A percentile compares a stretch with the other conserved stretches of the same genome.
Evolutionary conservation across 1,140 invertebrate species (phyloP).

Genomic region (Ceratina australensis): DNA sequence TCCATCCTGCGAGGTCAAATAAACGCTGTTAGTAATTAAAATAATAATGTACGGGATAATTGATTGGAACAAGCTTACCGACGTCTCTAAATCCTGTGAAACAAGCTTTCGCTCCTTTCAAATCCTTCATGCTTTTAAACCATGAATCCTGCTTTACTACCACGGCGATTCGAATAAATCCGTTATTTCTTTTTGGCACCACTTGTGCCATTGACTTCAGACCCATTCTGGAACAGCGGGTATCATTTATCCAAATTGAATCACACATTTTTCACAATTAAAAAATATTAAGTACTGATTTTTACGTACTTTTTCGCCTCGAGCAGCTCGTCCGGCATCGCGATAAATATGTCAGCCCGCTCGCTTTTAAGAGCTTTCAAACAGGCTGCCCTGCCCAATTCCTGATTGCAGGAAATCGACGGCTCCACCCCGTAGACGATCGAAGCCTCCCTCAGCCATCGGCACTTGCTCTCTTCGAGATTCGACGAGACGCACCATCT

Average conservation of each 20-base stretch:
- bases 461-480: slow-evolving; percentile 86
- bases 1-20: slow-evolving; percentile 77
- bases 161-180: slow-evolving; percentile 84
- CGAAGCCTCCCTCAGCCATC: slow-evolving; percentile 85
- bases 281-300: background rate
- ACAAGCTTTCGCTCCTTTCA: slow-evolving; percentile 85
- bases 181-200: slow-evolving; percentile 80
- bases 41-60: background rate
- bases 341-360: slow-evolving; percentile 84
- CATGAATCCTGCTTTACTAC: slow-evolving; percentile 84
- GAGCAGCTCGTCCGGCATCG: slow-evolving; percentile 82
- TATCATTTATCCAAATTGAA: background rate
- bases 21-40: background rate
- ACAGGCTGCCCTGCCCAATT: slow-evolving; percentile 81
- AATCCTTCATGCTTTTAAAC: slow-evolving; percentile 81
- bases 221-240: slow-evolving; percentile 78
- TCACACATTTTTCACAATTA: no score
- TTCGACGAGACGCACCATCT: slow-evolving; percentile 80
- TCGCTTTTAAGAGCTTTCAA: slow-evolving; percentile 82
- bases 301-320: slow-evolving; percentile 77
- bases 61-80: slow-evolving; percentile 78
- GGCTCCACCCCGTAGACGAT: slow-evolving; percentile 86
- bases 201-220: slow-evolving; percentile 85
- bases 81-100: slow-evolving; percentile 84
- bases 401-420: slow-evolving; percentile 84